Conservation (phyloP, 2,797 vertebrate species). For the Enteromius fasciolatus region DNA sequence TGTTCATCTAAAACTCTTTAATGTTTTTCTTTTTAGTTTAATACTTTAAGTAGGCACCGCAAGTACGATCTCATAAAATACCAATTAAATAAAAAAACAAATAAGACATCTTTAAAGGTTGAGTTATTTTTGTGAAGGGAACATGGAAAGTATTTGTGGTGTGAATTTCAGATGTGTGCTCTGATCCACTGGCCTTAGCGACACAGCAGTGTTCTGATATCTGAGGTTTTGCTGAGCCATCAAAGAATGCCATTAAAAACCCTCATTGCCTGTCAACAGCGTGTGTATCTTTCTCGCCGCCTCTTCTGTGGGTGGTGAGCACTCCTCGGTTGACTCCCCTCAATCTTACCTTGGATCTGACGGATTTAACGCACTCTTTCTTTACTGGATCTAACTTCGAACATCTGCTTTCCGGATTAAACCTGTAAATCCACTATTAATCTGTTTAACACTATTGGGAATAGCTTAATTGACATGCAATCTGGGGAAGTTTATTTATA, state of each 20-base stretch:
- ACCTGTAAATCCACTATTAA: conserved; percentile 1
- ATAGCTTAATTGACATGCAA: not conserved
- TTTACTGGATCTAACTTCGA: conserved; percentile 19
- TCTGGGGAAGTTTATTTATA: not conserved
- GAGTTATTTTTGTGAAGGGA: conserved; percentile 59
- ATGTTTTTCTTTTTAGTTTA: not conserved
- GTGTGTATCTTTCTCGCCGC: conserved; percentile 36
- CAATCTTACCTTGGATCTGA: conserved; percentile 48
- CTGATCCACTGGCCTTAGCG: conserved; percentile 57
- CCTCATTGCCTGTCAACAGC: conserved; percentile 48
- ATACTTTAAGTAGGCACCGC: not conserved
- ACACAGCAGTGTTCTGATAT: conserved; percentile 55
- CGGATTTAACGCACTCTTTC: conserved; percentile 30
- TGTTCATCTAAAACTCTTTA: not conserved
- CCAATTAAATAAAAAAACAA: conserved; percentile 43
- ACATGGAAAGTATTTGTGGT: conserved; percentile 41
- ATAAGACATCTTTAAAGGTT: conserved; percentile 50
- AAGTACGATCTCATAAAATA: conserved; percentile 2
- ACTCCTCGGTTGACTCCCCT: conserved; percentile 29
- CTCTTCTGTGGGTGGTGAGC: conserved; percentile 54
- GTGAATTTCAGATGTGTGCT: conserved; percentile 55
- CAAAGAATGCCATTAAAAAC: conserved; percentile 61
- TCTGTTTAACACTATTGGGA: conserved; percentile 20
- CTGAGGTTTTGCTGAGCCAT: conserved; percentile 62
- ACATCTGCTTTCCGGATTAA: conserved; percentile 23